Conservation (phyloP, 1,140 invertebrate species). For the Charaxes varanes region DNA sequence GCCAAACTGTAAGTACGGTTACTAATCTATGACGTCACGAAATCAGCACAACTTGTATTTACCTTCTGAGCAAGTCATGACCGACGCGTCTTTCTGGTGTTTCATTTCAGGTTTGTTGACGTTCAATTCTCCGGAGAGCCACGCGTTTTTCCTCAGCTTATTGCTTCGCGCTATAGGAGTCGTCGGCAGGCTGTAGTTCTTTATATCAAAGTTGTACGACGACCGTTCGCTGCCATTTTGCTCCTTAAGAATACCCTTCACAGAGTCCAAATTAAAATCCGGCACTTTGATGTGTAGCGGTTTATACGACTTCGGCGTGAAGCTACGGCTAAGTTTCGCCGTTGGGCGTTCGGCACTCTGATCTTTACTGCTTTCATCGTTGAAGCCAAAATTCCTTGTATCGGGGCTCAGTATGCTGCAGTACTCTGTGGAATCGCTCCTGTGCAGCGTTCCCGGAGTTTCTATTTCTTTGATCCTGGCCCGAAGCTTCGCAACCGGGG, state of each 20-base stretch:
- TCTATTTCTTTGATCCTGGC: conserved; percentile 43
- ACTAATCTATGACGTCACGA: not conserved
- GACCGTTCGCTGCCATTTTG: conserved; percentile 32
- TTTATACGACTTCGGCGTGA: conserved; percentile 68
- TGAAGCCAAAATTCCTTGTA: conserved; percentile 27
- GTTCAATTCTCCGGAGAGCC: conserved; percentile 61
- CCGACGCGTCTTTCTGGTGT: conserved; percentile 5
- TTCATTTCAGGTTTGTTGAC: conserved; percentile 28
- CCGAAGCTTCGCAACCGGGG: conserved; percentile 48
- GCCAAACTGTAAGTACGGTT: not conserved
- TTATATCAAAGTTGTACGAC: conserved; percentile 68
- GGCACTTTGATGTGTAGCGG: conserved; percentile 66
- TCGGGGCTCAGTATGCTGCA: conserved; percentile 65
- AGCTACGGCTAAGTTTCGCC: conserved; percentile 56
- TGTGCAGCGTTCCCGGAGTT: conserved; percentile 50
- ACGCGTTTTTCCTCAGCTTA: conserved; percentile 68
- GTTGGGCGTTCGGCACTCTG: conserved; percentile 35
- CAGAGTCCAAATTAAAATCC: conserved; percentile 56
- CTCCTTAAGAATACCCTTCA: conserved; percentile 49
- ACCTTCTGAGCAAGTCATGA: conserved; percentile 34
- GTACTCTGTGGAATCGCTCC: conserved; percentile 70
- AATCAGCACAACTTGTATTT: conserved; percentile 5
- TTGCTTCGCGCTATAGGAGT: conserved; percentile 70
- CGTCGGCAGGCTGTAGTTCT: conserved; percentile 62
- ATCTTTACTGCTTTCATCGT: conserved; percentile 33